Evolutionary conservation across 2,797 vertebrate species (phyloP).

Genomic region (Distichodus sexfasciatus): DNA sequence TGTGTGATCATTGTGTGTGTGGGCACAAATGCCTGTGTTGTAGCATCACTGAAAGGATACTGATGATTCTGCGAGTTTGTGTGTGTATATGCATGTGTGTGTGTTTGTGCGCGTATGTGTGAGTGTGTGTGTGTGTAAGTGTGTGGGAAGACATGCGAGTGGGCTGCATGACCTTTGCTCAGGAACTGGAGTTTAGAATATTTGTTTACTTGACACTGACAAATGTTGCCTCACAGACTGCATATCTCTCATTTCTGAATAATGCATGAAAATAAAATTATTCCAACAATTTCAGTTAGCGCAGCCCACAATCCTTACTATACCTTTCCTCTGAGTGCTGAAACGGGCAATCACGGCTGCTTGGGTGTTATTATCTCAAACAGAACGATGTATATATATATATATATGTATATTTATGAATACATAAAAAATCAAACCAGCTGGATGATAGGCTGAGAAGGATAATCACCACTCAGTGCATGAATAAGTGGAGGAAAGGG

Average conservation of each 20-base stretch:
- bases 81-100: neutral
- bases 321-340: neutral
- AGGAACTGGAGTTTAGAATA: conserved; percentile 48
- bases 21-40: too few relatives aligned
- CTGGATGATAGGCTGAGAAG: neutral
- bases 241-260: conserved; percentile 15
- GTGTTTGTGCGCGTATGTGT: neutral
- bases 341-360: conserved; percentile 17
- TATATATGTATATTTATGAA: neutral
- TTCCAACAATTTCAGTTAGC: conserved; percentile 26
- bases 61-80: too few relatives aligned
- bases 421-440: neutral
- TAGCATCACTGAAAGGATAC: too few relatives aligned
- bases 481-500: neutral
- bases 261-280: conserved; percentile 35
- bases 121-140: conserved; percentile 14
- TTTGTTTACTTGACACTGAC: conserved; percentile 38
- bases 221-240: conserved; percentile 31
- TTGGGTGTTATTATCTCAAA: conserved; percentile 1
- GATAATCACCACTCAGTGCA: neutral
- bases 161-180: conserved; percentile 56
- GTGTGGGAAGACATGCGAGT: conserved; percentile 41
- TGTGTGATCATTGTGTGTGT: neutral
- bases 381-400: neutral
- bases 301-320: conserved; percentile 16